A percentile compares a stretch with the other conserved stretches of the same genome.
Conservation (phyloP, 2,113 vertebrate genomes). For the Ancistrus triradiatus region DNA sequence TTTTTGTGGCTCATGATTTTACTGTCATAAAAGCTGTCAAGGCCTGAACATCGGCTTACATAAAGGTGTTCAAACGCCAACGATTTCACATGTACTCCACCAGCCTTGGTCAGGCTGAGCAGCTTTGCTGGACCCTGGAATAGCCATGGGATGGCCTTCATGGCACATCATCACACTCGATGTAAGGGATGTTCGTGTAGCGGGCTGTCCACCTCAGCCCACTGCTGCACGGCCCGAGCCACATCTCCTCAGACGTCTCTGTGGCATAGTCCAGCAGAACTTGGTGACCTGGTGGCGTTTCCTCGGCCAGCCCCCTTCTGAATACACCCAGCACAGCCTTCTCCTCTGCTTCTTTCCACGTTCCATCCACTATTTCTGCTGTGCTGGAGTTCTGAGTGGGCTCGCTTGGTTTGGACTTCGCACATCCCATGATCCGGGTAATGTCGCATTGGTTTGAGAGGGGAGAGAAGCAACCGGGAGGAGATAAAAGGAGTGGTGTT, state of each 20-base stretch:
- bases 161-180: slow-evolving; percentile 80
- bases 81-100: not conserved
- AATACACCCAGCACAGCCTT: slow-evolving; percentile 61
- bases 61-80: not conserved
- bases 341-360: slow-evolving; percentile 54
- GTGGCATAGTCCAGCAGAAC: slow-evolving; percentile 82
- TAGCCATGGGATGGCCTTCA: not conserved
- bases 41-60: not conserved
- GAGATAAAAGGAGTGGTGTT: not conserved
- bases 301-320: slow-evolving; percentile 48
- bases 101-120: not conserved
- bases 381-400: slow-evolving; percentile 59
- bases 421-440: slow-evolving; percentile 82
- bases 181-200: slow-evolving; percentile 91
- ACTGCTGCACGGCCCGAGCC: slow-evolving; percentile 82
- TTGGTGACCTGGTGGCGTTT: slow-evolving; percentile 47
- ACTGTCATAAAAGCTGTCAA: too few species aligned
- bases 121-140: not conserved
- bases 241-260: slow-evolving; percentile 84
- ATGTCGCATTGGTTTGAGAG: slow-evolving; percentile 50
- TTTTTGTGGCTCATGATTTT: too few species aligned
- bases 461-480: not conserved
- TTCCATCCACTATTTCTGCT: slow-evolving; percentile 49
- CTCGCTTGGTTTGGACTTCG: slow-evolving; percentile 86
- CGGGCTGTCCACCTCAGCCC: slow-evolving; percentile 81